A percentile compares a stretch with the other conserved stretches of the same genome.
These are phyloP conservation scores for Sebastes melanostomus DNA, from an alignment of 2,797 vertebrate genomes.

Conservation along the genomic window DNA sequence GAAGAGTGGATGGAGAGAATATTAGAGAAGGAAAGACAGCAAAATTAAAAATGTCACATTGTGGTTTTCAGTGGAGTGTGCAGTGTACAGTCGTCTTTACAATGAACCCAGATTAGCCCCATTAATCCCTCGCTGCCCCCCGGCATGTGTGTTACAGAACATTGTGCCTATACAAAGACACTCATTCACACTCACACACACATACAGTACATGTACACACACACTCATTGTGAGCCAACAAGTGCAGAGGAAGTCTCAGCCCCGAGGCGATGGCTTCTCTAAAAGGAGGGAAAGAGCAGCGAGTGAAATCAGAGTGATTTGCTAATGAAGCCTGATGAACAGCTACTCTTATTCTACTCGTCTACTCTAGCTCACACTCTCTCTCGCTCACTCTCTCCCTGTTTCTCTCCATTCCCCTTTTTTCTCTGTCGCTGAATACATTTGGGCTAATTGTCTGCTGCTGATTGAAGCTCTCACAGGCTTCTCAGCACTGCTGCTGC, in stretches of 20 bases:
- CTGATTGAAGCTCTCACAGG: constrained; percentile 53
- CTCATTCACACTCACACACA: constrained; percentile 44
- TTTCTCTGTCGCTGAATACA: constrained; percentile 44
- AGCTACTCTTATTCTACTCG: constrained; percentile 44
- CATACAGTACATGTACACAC: neutral
- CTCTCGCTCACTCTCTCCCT: constrained; percentile 4
- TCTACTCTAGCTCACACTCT: constrained; percentile 4
- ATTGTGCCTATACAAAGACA: constrained; percentile 60
- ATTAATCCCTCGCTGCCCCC: constrained; percentile 45
- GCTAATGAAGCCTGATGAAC: constrained; percentile 63
- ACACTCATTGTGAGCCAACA: constrained; percentile 19
- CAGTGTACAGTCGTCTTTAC: constrained; percentile 24
- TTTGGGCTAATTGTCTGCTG: constrained; percentile 58
- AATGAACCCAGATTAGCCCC: constrained; percentile 45
- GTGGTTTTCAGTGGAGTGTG: neutral
- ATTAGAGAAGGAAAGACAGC: neutral
- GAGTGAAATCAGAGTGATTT: constrained; percentile 36
- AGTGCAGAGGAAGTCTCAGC: constrained; percentile 50
- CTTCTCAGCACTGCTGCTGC: constrained; percentile 35
- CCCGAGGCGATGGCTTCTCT: constrained; percentile 18
- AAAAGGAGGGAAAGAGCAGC: constrained; percentile 24
- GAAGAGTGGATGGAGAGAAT: neutral
- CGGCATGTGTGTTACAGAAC: constrained; percentile 44
- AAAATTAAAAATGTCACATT: constrained; percentile 14
- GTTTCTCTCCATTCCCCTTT: constrained; percentile 17